A percentile compares a stretch with the other conserved stretches of the same genome.
Evolutionary conservation across 2,888 invertebrate genomes (phyloP).

Genomic region (Pandemis heparana): DNA sequence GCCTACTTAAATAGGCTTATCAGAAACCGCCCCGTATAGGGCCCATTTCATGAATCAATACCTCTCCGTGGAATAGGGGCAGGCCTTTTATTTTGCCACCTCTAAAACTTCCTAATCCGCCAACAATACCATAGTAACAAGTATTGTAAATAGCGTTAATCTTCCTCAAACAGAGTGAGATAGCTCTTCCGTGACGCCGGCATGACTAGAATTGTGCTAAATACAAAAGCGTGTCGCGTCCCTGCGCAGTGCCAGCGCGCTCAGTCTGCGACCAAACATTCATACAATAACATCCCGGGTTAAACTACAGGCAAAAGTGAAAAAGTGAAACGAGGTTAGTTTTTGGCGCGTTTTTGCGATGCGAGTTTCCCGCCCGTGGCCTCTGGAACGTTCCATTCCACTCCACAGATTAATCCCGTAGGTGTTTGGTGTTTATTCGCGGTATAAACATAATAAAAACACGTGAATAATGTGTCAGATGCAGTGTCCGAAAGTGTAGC

Average conservation of each 20-base stretch:
- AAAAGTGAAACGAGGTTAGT: constrained; percentile 49
- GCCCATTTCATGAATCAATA: not conserved
- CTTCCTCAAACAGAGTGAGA: constrained; percentile 41
- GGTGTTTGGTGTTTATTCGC: constrained; percentile 47
- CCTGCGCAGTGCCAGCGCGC: constrained; percentile 64
- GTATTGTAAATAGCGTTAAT: constrained; percentile 10
- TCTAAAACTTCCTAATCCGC: constrained; percentile 1
- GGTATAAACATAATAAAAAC: constrained; percentile 29
- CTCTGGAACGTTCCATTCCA: constrained; percentile 56
- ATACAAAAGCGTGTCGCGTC: constrained; percentile 71
- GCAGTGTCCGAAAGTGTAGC: constrained; percentile 16
- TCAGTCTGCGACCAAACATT: constrained; percentile 71
- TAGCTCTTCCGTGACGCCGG: constrained; percentile 61
- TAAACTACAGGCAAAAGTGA: constrained; percentile 45
- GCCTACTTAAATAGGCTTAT: not conserved
- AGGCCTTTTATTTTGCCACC: not conserved
- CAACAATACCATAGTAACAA: not conserved
- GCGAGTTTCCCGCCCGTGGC: constrained; percentile 48
- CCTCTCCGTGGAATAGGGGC: not conserved
- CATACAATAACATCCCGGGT: constrained; percentile 66
- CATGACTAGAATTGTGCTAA: constrained; percentile 55
- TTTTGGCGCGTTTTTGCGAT: constrained; percentile 48
- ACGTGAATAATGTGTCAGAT: constrained; percentile 30
- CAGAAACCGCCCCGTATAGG: not conserved
- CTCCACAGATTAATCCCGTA: constrained; percentile 45